These are phyloP conservation scores for Mactromeris polynyma DNA, from an alignment of 2,888 invertebrate genomes.

Conservation along the genomic window DNA sequence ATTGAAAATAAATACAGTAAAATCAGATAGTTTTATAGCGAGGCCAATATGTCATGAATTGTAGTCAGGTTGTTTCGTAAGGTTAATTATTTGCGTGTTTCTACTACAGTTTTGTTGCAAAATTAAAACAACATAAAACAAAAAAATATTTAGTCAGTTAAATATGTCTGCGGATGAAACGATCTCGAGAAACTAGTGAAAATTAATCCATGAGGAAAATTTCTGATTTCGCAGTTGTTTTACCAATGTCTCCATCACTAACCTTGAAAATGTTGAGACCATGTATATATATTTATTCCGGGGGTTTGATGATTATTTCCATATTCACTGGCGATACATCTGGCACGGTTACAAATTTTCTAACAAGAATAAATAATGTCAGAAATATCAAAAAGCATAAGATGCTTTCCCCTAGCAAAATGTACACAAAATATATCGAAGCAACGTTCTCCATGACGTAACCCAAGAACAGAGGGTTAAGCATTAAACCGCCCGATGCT, in stretches of 20 bases:
- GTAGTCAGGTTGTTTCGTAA: no score
- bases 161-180: no score
- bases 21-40: no score
- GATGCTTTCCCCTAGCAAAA: slow-evolving; percentile 59
- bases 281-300: not conserved
- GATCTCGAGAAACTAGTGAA: no score
- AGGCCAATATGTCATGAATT: no score
- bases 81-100: no score
- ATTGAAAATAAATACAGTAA: no score
- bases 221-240: no score
- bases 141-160: no score
- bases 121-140: no score
- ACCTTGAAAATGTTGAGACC: not conserved
- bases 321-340: not conserved
- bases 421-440: slow-evolving; percentile 69
- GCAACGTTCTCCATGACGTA: slow-evolving; percentile 69
- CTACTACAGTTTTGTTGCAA: no score
- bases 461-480: slow-evolving; percentile 73
- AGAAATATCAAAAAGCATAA: slow-evolving; percentile 54
- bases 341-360: slow-evolving; percentile 38
- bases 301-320: not conserved
- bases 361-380: slow-evolving; percentile 52
- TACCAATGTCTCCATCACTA: not conserved
- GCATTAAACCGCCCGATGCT: slow-evolving; percentile 62
- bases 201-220: no score